Evolutionary conservation across 2,113 vertebrate genomes (phyloP).

Genomic region (Maccullochella peelii): DNA sequence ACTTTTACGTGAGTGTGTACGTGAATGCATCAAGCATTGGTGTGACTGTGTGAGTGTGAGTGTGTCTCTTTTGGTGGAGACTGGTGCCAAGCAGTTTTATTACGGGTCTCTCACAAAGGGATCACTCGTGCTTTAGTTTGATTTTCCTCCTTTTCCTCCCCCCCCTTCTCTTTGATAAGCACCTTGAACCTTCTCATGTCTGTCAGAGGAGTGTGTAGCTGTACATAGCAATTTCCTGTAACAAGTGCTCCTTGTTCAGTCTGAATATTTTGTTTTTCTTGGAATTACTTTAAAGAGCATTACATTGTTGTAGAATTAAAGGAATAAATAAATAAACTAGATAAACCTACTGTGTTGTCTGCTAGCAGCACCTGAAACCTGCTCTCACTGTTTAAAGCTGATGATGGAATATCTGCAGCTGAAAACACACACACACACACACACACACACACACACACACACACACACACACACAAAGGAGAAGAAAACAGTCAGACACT

Average conservation of each 20-base stretch:
- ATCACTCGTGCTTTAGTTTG: conserved; percentile 67
- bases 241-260: conserved; percentile 83
- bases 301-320: conserved; percentile 83
- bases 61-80: conserved; percentile 53
- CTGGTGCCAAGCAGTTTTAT: conserved; percentile 80
- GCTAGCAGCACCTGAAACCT: conserved; percentile 14
- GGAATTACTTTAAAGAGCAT: conserved; percentile 80
- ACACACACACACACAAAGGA: conserved; percentile 11
- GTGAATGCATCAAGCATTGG: not conserved
- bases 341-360: conserved; percentile 59
- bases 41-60: conserved; percentile 15
- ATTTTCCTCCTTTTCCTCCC: not conserved
- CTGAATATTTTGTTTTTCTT: conserved; percentile 81
- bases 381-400: conserved; percentile 18
- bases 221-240: conserved; percentile 82
- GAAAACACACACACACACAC: conserved; percentile 19
- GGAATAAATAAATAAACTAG: conserved; percentile 72
- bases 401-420: conserved; percentile 13
- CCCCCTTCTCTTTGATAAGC: conserved; percentile 68
- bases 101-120: conserved; percentile 77
- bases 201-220: conserved; percentile 78
- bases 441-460: conserved; percentile 36
- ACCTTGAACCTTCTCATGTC: conserved; percentile 78
- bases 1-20: conserved; percentile 21
- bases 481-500: conserved; percentile 38